phyloP scores from a whole-genome alignment of 2,797 vertebrate genomes.

The Thaleichthys pacificus region DNA sequence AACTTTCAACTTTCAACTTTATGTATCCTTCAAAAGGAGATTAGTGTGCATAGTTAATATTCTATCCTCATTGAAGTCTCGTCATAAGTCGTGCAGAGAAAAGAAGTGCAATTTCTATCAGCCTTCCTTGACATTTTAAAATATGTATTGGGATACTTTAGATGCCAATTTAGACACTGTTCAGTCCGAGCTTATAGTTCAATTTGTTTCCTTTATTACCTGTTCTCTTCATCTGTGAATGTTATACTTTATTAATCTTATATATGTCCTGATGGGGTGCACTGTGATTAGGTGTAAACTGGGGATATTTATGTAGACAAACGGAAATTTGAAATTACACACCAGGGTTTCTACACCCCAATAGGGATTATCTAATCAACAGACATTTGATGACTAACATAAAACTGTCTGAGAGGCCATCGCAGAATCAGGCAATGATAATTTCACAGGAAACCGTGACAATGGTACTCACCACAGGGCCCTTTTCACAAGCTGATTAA shows the following conservation, averaged over 20 bases:
- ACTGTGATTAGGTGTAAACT: too few species aligned
- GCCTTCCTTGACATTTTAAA: constrained; percentile 19
- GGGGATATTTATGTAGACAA: too few species aligned
- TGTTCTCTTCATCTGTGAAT: constrained; percentile 19
- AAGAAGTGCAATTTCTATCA: constrained; percentile 27
- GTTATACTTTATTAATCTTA: neutral
- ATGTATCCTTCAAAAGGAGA: too few species aligned
- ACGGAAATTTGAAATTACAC: too few species aligned
- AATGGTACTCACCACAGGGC: constrained; percentile 43
- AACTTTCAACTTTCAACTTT: too few species aligned
- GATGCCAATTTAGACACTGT: too few species aligned
- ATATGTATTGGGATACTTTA: constrained; percentile 31
- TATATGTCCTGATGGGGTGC: too few species aligned
- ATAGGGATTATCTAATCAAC: constrained; percentile 15
- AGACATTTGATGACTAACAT: constrained; percentile 32
- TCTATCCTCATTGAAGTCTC: constrained; percentile 38
- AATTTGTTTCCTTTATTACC: neutral
- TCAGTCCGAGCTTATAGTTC: too few species aligned
- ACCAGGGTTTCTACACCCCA: neutral
- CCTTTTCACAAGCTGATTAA: constrained; percentile 47
- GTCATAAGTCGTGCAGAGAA: constrained; percentile 40
- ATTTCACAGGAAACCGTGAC: constrained; percentile 46
- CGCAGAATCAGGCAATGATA: constrained; percentile 28
- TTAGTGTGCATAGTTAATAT: constrained; percentile 34
- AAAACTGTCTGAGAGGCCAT: neutral